Percentiles rank a stretch among this genome's conserved stretches.
These are phyloP conservation scores for Cephalopterus ornatus DNA, from an alignment of 2,113 vertebrate species.

Conservation along the genomic window DNA sequence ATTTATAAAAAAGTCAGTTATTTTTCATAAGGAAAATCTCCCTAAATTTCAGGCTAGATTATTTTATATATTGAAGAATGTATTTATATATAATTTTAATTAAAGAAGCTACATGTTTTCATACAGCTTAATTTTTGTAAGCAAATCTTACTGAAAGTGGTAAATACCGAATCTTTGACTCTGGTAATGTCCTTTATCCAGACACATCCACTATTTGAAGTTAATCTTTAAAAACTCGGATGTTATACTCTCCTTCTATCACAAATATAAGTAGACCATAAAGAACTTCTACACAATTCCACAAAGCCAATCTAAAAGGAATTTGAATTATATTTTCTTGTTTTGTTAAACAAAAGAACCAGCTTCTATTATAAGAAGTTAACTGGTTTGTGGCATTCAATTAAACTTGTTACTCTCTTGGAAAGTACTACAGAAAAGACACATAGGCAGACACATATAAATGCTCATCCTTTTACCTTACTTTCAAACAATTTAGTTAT, in stretches of 20 bases:
- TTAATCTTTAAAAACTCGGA: background rate
- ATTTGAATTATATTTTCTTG: background rate
- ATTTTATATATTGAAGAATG: background rate
- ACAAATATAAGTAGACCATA: rapidly evolving
- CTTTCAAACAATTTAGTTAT: background rate
- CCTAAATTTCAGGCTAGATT: background rate
- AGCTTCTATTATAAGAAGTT: background rate
- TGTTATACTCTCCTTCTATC: background rate
- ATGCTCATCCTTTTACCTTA: background rate
- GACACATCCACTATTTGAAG: background rate
- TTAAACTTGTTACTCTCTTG: background rate
- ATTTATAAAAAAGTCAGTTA: background rate
- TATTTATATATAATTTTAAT: background rate
- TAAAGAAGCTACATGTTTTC: background rate
- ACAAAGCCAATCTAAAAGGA: background rate
- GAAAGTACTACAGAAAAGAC: background rate
- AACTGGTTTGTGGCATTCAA: background rate
- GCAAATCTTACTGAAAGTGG: background rate
- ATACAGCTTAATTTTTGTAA: background rate
- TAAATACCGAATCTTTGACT: background rate
- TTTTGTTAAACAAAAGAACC: background rate
- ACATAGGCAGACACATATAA: background rate
- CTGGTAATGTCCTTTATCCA: background rate
- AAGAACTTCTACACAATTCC: background rate
- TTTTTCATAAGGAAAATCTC: background rate